These are phyloP conservation scores for Watsonalla cultraria DNA, from an alignment of 2,888 invertebrate species.

Conservation along the genomic window DNA sequence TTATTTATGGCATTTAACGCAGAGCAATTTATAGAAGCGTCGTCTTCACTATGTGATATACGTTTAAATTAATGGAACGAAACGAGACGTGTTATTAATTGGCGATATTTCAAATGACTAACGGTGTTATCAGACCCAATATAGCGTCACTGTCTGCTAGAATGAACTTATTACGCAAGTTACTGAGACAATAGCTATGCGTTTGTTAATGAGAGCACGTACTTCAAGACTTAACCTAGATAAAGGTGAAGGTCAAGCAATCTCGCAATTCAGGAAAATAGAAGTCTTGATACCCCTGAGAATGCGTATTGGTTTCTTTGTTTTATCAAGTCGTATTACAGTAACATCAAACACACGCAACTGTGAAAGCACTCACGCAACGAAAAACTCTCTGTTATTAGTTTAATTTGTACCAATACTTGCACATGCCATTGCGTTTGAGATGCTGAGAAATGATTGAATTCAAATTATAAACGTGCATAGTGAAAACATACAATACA, in stretches of 20 bases:
- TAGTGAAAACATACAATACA: conserved; percentile 2
- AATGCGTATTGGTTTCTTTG: conserved; percentile 15
- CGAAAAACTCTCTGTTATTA: conserved; percentile 40
- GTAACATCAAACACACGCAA: conserved; percentile 32
- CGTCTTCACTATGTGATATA: neutral
- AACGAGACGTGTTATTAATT: neutral
- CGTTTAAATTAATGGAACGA: neutral
- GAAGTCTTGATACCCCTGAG: neutral
- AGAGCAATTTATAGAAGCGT: neutral
- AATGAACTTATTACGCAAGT: neutral
- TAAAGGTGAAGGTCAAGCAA: neutral
- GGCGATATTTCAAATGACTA: neutral
- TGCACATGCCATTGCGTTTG: conserved; percentile 28
- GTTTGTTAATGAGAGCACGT: neutral
- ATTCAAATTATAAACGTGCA: conserved; percentile 1
- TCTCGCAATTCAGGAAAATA: neutral
- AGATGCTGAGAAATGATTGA: conserved; percentile 16
- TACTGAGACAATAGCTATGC: neutral
- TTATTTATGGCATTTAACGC: neutral
- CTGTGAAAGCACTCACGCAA: conserved; percentile 44
- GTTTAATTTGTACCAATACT: conserved; percentile 36
- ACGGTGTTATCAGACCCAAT: neutral
- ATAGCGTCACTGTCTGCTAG: neutral
- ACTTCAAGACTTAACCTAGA: neutral
- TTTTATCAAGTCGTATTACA: conserved; percentile 16